phyloP scores from a whole-genome alignment of 2,113 vertebrate species.

The Baryphthengus martii region DNA sequence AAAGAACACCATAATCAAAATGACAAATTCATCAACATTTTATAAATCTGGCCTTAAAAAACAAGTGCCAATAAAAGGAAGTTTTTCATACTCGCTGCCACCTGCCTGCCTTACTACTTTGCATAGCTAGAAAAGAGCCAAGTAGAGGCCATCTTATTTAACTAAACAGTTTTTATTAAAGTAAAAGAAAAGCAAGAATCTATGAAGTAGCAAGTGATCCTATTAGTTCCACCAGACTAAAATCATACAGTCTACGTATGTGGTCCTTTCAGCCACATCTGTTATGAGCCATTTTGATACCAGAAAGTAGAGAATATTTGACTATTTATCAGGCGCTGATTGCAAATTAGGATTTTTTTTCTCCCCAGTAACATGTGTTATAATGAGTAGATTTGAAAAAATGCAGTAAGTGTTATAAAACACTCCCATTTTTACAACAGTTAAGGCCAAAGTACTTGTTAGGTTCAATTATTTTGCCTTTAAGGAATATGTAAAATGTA shows the following conservation, averaged over 20 bases:
- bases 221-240: conserved; percentile 89
- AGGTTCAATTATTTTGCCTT: not conserved
- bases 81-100: conserved; percentile 62
- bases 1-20: not conserved
- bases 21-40: not conserved
- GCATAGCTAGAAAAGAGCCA: conserved; percentile 73
- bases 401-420: not conserved
- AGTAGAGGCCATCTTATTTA: conserved; percentile 72
- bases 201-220: conserved; percentile 84
- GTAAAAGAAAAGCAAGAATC: conserved; percentile 76
- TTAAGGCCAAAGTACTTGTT: not conserved
- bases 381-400: not conserved
- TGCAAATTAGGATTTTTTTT: conserved; percentile 66
- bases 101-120: conserved; percentile 73
- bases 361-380: not conserved
- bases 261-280: conserved; percentile 86
- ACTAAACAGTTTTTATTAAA: conserved; percentile 76
- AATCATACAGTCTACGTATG: conserved; percentile 87
- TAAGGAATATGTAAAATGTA: not conserved
- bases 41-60: not conserved
- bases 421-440: not conserved
- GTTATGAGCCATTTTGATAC: conserved; percentile 77
- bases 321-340: conserved; percentile 61
- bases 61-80: not conserved
- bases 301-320: conserved; percentile 67